Conservation (phyloP, 2,113 vertebrate species). For the Mormyrus iriodes region DNA sequence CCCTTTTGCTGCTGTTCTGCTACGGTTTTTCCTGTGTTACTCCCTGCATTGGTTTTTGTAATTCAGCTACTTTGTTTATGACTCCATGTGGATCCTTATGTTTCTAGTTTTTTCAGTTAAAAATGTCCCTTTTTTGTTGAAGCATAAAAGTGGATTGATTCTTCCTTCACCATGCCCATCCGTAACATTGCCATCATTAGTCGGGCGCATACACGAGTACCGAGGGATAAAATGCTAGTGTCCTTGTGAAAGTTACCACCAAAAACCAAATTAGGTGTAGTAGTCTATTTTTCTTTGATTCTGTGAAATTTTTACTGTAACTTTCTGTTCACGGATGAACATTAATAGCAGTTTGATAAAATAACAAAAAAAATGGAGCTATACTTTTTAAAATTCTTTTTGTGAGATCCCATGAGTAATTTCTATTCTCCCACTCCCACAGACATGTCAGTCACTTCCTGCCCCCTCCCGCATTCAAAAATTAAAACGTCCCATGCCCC, state of each 20-base stretch:
- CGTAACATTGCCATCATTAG: neutral
- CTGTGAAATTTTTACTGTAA: neutral
- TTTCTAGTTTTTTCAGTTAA: neutral
- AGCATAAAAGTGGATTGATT: neutral
- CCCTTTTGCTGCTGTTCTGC: too few relatives aligned
- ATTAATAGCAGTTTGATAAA: neutral
- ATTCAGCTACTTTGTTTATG: neutral
- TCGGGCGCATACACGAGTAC: neutral
- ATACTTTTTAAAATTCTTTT: neutral
- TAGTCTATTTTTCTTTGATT: neutral
- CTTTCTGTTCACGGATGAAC: neutral
- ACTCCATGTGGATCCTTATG: neutral
- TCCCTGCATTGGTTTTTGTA: neutral
- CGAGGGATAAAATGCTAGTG: neutral
- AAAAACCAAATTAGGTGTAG: neutral
- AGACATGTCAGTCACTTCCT: neutral
- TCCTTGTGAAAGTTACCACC: neutral
- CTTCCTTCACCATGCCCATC: neutral
- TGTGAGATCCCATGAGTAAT: neutral
- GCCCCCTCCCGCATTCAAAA: neutral
- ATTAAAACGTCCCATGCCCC: neutral
- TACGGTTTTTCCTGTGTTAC: too few relatives aligned
- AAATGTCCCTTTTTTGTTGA: neutral
- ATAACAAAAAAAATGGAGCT: neutral
- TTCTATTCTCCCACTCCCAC: neutral